phyloP scores from a whole-genome alignment of 2,888 invertebrate species.

The Polylopha cassiicola region DNA sequence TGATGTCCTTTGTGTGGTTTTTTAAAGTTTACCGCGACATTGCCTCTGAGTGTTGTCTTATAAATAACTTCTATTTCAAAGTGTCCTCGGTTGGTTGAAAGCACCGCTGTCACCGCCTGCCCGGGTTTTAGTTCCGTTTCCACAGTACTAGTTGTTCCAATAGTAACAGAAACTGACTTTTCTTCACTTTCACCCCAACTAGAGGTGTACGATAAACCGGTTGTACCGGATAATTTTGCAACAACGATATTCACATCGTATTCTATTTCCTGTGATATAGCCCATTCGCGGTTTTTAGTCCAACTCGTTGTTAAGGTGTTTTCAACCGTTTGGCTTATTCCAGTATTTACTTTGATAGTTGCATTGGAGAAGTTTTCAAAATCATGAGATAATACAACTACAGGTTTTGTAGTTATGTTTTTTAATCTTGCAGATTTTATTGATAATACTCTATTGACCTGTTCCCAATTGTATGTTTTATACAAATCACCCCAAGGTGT shows the following conservation, averaged over 20 bases:
- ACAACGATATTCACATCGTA: slow-evolving; percentile 52
- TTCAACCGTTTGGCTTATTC: slow-evolving; percentile 53
- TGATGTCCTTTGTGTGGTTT: slow-evolving; percentile 45
- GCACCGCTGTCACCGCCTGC: slow-evolving; percentile 47
- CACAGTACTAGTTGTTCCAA: slow-evolving; percentile 48
- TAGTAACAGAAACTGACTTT: slow-evolving; percentile 44
- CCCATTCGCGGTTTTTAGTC: slow-evolving; percentile 42
- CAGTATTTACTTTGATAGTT: slow-evolving; percentile 57
- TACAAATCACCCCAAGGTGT: slow-evolving; percentile 65
- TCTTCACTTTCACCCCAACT: slow-evolving; percentile 53
- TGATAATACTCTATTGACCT: slow-evolving; percentile 40
- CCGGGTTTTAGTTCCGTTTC: slow-evolving; percentile 54
- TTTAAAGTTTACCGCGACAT: slow-evolving; percentile 53
- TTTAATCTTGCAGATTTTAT: slow-evolving; percentile 44
- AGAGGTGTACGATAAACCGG: slow-evolving; percentile 46
- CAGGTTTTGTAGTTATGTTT: slow-evolving; percentile 32
- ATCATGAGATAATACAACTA: slow-evolving; percentile 45
- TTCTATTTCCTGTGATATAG: slow-evolving; percentile 48
- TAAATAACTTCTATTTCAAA: slow-evolving; percentile 53
- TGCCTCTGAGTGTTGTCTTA: slow-evolving; percentile 43
- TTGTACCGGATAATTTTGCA: slow-evolving; percentile 43
- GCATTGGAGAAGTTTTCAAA: slow-evolving; percentile 51
- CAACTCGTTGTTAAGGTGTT: slow-evolving; percentile 53
- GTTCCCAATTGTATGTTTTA: slow-evolving; percentile 50
- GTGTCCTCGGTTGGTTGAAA: slow-evolving; percentile 47